A percentile compares a stretch with the other conserved stretches of the same genome.
phyloP scores from a whole-genome alignment of 2,888 invertebrate genomes.

The Teinopalpus imperialis region DNA sequence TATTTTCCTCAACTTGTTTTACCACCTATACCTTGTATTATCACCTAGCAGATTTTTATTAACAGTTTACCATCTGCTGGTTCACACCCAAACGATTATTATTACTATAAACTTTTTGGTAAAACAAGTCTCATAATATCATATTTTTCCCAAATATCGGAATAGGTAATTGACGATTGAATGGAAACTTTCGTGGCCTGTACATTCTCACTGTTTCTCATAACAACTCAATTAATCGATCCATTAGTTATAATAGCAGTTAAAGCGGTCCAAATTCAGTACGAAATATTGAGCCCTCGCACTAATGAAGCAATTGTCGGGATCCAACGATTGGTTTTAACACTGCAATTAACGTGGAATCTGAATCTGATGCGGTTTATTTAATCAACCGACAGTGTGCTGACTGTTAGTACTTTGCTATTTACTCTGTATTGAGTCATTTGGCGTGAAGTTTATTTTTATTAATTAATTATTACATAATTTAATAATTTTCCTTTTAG shows the following conservation, averaged over 20 bases:
- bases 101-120: no score
- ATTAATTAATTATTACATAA: no score
- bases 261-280: slow-evolving; percentile 34
- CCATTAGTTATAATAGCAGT: slow-evolving; percentile 50
- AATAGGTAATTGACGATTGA: neutral
- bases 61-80: no score
- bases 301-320: slow-evolving; percentile 39
- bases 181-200: slow-evolving; percentile 2
- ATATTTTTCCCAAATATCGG: no score
- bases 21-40: no score
- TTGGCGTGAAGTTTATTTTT: no score
- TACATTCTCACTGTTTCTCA: neutral
- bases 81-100: no score
- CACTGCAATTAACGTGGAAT: slow-evolving; percentile 35
- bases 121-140: no score
- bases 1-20: no score
- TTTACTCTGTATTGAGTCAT: slow-evolving; percentile 18
- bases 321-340: slow-evolving; percentile 35
- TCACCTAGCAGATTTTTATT: no score
- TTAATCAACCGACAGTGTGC: slow-evolving; percentile 39
- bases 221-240: slow-evolving; percentile 31
- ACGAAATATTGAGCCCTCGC: slow-evolving; percentile 27
- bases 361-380: slow-evolving; percentile 40
- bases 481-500: no score
- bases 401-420: slow-evolving; percentile 2